Base-by-base conservation (phyloP, 2,113 vertebrate genomes). In the Chrysemys picta region DNA sequence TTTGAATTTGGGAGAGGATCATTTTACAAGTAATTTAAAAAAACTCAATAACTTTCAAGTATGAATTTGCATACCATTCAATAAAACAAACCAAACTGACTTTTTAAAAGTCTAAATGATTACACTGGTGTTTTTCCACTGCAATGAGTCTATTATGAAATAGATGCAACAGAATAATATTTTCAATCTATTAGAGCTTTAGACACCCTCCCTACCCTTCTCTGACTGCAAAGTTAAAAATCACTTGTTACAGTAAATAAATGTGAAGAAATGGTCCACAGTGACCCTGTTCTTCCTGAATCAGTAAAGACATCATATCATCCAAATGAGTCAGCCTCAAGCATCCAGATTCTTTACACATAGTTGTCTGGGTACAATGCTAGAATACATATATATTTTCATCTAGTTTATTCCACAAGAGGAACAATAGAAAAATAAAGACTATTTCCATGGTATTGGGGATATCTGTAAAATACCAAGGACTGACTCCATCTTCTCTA, bases 211-310 rank as follows among this genome's bases (percentile, higher is more conserved):
- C n/a, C 35, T 87, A n/a, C 81, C 31, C 19, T 45, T 82, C 95
- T 57, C 38, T 82, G 89, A 93, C 79, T 29, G 59, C 53, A 85
- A 38, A 83, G 12, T 81, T 80, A 38, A 96, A 90, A 92, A 25
- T 24, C 85, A 95, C 22, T 59, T 94, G 75, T 82, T 89, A 59
- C 14, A 79, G 78, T 62, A 97, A 89, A 47, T 45, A 91, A 95
- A 91, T 50, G 57, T 27, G 92, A 54, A 87, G 69, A 88, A 92
- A 87, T 16, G 49, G 54, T 21, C 38, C 22, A 81, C 56, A 10
- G 84, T 49, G 24, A 52, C 49, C 78, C 35, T 78, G 87, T 49
- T 57, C 10, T 12, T 13, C 79, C 62, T 7, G 3, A 85, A 87
- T 65, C 83, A 89, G 53, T 49, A 90, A 82, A 57, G 50, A 93